Evolutionary conservation across 2,797 vertebrate species (phyloP).

Genomic region (Danio choprae): DNA sequence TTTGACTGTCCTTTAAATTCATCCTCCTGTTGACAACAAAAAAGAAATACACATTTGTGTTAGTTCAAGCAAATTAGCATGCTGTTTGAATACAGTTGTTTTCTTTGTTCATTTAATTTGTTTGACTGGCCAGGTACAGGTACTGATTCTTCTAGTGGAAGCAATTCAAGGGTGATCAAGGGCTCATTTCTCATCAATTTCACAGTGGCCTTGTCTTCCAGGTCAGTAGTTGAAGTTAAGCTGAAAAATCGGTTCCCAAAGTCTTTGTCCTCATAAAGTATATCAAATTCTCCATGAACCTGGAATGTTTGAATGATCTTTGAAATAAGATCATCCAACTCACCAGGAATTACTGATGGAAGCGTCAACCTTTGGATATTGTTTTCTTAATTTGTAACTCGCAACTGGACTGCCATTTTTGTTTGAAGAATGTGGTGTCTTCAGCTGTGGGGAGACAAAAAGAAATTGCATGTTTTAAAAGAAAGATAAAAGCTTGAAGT

Average conservation of each 20-base stretch:
- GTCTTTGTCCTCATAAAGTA: conserved; percentile 23
- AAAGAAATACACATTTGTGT: no score
- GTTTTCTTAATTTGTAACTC: conserved; percentile 19
- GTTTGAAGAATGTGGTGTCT: not conserved
- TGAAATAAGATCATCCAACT: conserved; percentile 1
- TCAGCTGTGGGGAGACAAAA: not conserved
- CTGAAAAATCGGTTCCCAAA: conserved; percentile 36
- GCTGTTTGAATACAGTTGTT: no score
- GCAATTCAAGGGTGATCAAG: conserved; percentile 44
- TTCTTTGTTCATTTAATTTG: no score
- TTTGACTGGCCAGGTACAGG: no score
- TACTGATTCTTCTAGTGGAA: conserved; percentile 39
- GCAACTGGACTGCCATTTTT: not conserved
- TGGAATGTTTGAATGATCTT: conserved; percentile 20
- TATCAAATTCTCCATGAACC: conserved; percentile 1
- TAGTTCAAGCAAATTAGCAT: no score
- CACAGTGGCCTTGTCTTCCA: conserved; percentile 39
- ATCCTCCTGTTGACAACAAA: no score
- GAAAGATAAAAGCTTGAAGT: no score
- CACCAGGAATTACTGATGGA: conserved; percentile 11
- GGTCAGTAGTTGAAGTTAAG: not conserved
- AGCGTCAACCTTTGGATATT: conserved; percentile 13
- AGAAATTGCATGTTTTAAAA: not conserved
- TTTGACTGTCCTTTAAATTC: no score
- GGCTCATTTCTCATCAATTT: no score